Evolutionary conservation across 2,888 invertebrate species (phyloP).

Genomic region (Epistrophella euchroma): DNA sequence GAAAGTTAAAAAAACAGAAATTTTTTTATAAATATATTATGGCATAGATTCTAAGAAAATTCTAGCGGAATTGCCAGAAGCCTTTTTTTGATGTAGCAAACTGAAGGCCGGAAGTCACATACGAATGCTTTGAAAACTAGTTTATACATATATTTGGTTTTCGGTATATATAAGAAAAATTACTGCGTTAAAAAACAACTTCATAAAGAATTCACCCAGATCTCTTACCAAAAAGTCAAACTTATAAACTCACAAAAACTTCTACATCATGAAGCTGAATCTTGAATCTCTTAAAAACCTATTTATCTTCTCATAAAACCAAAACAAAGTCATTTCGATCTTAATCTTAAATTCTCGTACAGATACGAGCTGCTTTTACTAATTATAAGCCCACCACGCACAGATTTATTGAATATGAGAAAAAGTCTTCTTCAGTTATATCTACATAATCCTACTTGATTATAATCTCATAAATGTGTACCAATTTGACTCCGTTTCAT

Average conservation of each 20-base stretch:
- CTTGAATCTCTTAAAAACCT: neutral
- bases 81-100: no score
- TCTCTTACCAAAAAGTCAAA: no score
- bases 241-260: neutral
- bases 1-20: no score
- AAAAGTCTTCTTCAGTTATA: neutral
- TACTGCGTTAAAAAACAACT: no score
- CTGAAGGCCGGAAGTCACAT: no score
- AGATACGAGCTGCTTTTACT: neutral
- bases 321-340: neutral
- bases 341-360: neutral
- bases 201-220: no score
- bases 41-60: no score
- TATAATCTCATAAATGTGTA: conserved; percentile 55
- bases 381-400: neutral
- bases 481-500: conserved; percentile 52
- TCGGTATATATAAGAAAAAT: no score
- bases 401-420: neutral
- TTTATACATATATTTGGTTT: no score
- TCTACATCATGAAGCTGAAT: neutral
- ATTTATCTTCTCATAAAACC: neutral
- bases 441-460: conserved; percentile 49
- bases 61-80: no score
- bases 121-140: no score
- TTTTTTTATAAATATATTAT: no score